Evolutionary conservation across 2,797 vertebrate genomes (phyloP), one percentile per base, ranked within the genome.

Genomic region (Sparidentex hasta): DNA sequence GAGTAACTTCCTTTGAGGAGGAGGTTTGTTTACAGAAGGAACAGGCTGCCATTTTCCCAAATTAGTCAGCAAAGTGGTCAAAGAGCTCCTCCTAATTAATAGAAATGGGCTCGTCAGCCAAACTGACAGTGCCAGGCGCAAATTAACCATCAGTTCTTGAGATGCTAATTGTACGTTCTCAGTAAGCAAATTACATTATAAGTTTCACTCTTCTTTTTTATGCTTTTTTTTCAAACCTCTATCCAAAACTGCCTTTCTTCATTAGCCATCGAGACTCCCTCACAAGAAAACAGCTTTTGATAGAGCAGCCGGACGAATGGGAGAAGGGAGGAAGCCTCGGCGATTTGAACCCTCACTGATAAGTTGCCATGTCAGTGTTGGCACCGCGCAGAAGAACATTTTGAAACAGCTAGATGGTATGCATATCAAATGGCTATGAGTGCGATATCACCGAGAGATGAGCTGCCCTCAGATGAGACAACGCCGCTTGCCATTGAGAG

Each of bases 381-480:
- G 65, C 74, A 65, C 58, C 12, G 27, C n/a, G 50, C 41, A 29
- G 67, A 54, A 41, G 47, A 77, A 63, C 65, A 74, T 80, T 74
- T 73, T 74, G 21, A 82, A 81, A 50, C 59, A 50, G 74, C 65
- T 58, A 33, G 71, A 67, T 46, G 33, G 52, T 66, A 52, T 67
- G 68, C 80, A 87, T 85, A 86, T 85, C 62, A 85, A 90, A 90
- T 70, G 44, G 62, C 76, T 71, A 71, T 16, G 63, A 84, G 68
- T 21, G 72, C 69, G 68, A 76, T 69, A 83, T 78, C 76, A 76
- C 48, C n/a, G 43, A 76, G 85, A 86, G 78, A 90, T 50, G 61
- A 87, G 80, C 58, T 57, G 70, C 68, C 80, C 80, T 86, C 11
- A 83, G 71, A 90, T 80, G 81, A 90, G 72, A 83, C 25, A 80